Percentiles rank a stretch among this genome's conserved stretches.
These are phyloP conservation scores for Germaria angustata DNA, from an alignment of 2,888 invertebrate species.

Conservation along the genomic window DNA sequence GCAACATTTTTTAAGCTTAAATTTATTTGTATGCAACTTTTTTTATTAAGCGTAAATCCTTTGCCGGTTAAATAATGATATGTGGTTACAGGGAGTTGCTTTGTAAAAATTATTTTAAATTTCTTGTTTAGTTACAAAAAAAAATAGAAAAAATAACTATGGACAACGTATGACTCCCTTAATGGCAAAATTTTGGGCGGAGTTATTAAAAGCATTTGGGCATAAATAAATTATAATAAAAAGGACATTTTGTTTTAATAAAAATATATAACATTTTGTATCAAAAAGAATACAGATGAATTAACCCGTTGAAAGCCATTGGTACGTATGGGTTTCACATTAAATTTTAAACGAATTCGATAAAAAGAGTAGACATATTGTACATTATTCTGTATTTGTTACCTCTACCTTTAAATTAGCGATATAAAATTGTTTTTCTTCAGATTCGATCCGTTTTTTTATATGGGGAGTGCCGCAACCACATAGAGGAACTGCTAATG, in stretches of 20 bases:
- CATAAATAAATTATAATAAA: slow-evolving; percentile 59
- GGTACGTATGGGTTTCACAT: no score
- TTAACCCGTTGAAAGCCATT: background rate
- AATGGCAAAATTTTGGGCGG: slow-evolving; percentile 46
- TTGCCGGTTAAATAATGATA: slow-evolving; percentile 73
- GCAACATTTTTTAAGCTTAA: slow-evolving; percentile 38
- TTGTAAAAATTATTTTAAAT: slow-evolving; percentile 64
- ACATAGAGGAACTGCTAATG: no score
- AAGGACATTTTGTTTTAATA: slow-evolving; percentile 1
- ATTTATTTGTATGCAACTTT: slow-evolving; percentile 33
- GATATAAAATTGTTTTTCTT: no score
- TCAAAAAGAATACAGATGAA: background rate
- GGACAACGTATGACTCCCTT: slow-evolving; percentile 1
- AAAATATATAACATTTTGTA: background rate
- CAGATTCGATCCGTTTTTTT: no score
- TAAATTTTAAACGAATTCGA: no score
- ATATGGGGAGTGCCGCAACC: no score
- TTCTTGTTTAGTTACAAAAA: background rate
- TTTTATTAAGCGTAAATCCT: slow-evolving; percentile 72
- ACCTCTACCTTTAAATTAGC: no score
- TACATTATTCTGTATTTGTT: no score
- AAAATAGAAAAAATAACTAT: background rate
- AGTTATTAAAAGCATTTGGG: slow-evolving; percentile 57
- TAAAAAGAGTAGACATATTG: no score
- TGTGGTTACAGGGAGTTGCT: slow-evolving; percentile 63